Conservation (phyloP, 1,140 invertebrate genomes). For the Tetramorium parvispinum region DNA sequence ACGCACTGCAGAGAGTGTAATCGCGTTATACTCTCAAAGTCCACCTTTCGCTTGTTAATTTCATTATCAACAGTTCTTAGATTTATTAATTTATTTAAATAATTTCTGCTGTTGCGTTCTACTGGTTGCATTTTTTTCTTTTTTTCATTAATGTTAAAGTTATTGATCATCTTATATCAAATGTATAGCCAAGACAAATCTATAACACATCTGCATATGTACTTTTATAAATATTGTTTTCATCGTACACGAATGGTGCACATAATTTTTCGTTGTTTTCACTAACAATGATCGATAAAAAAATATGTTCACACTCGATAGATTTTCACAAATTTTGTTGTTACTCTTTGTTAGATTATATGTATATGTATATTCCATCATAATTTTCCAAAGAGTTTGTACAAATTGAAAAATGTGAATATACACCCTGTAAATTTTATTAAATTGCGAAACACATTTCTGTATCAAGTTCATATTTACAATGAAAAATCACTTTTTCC, state of each 20-base stretch:
- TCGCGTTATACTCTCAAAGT: background rate
- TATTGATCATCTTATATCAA: background rate
- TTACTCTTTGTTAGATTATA: background rate
- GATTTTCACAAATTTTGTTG: background rate
- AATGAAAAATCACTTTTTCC: background rate
- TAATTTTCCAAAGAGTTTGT: conserved; percentile 15
- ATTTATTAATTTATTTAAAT: background rate
- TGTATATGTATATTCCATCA: background rate
- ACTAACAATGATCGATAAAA: background rate
- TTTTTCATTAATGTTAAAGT: background rate
- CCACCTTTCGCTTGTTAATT: background rate
- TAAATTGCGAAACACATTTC: background rate
- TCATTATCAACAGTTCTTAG: background rate
- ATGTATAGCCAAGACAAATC: background rate
- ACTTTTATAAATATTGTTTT: conserved; percentile 7
- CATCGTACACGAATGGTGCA: too few species aligned
- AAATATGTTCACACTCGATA: background rate
- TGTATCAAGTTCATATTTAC: conserved; percentile 15
- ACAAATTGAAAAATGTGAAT: background rate
- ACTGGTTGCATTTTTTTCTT: background rate
- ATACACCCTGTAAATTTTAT: background rate
- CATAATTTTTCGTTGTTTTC: background rate
- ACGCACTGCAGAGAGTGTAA: background rate
- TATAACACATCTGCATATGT: background rate
- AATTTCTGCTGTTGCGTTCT: background rate